Conservation (phyloP, 1,140 invertebrate genomes). For the Drosophila asahinai region DNA sequence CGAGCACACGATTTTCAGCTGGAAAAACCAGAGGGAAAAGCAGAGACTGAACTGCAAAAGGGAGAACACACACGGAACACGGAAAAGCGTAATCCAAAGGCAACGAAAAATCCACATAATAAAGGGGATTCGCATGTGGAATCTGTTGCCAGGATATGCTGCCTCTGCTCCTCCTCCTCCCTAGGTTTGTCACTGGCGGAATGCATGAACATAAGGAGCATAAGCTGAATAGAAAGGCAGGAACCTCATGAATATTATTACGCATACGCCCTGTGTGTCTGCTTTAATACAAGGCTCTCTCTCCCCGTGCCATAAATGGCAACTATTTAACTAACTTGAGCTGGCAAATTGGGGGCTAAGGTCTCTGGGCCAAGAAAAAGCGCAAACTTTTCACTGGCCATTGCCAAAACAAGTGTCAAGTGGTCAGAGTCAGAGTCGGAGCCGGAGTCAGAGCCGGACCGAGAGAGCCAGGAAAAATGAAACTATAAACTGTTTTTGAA, state of each 20-base stretch:
- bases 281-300: conserved; percentile 25
- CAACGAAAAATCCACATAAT: conserved; percentile 49
- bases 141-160: conserved; percentile 45
- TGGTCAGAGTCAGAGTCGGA: conserved; percentile 7
- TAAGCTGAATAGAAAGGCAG: not conserved
- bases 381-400: conserved; percentile 57
- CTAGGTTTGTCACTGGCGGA: conserved; percentile 24
- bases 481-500: conserved; percentile 51
- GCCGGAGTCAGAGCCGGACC: not conserved
- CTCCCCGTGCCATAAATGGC: conserved; percentile 18
- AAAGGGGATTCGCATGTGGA: conserved; percentile 39
- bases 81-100: conserved; percentile 42
- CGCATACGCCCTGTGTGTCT: conserved; percentile 50
- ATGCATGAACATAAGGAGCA: conserved; percentile 7
- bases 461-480: conserved; percentile 8
- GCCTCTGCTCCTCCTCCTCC: not conserved
- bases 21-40: conserved; percentile 6
- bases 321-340: conserved; percentile 48
- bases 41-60: not conserved
- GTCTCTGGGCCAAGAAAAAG: conserved; percentile 22
- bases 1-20: conserved; percentile 4
- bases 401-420: conserved; percentile 54
- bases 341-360: conserved; percentile 38
- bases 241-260: conserved; percentile 67
- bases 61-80: conserved; percentile 6